These are phyloP conservation scores for Clanis bilineata DNA, from an alignment of 2,888 invertebrate species.

Conservation along the genomic window DNA sequence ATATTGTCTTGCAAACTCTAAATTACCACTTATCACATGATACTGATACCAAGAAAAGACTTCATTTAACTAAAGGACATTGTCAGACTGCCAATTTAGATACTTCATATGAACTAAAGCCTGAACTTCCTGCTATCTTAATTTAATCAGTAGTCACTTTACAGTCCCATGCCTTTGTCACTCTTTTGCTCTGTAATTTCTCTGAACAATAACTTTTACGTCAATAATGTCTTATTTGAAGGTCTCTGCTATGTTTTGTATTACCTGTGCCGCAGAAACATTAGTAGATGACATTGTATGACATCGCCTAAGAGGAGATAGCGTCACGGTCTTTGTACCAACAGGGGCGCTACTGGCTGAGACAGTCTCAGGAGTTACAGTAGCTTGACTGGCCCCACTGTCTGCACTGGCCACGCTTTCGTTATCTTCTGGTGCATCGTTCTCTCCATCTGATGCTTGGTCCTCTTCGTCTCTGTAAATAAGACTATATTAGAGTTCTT, in stretches of 20 bases:
- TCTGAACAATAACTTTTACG: no score
- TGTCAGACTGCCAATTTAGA: no score
- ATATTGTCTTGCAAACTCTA: no score
- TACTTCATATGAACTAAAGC: no score
- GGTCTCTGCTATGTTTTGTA: neutral
- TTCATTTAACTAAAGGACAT: no score
- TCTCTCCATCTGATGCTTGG: conserved; percentile 50
- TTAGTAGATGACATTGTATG: conserved; percentile 62
- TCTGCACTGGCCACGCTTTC: conserved; percentile 54
- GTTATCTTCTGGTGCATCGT: conserved; percentile 48
- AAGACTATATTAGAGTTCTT: neutral
- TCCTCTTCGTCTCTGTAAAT: conserved; percentile 50
- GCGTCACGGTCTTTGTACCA: conserved; percentile 39
- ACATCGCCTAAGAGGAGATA: conserved; percentile 66
- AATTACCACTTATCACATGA: no score
- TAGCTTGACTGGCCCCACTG: conserved; percentile 62
- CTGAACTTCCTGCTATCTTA: no score
- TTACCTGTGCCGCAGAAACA: conserved; percentile 46
- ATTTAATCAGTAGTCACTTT: no score
- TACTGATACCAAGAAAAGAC: no score
- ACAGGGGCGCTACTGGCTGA: conserved; percentile 69
- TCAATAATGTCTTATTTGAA: no score
- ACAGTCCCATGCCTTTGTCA: no score
- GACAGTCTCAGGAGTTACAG: conserved; percentile 66
- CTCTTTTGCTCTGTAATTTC: no score